Conservation (phyloP, 2,797 vertebrate genomes). For the Leucoraja ocellata region DNA sequence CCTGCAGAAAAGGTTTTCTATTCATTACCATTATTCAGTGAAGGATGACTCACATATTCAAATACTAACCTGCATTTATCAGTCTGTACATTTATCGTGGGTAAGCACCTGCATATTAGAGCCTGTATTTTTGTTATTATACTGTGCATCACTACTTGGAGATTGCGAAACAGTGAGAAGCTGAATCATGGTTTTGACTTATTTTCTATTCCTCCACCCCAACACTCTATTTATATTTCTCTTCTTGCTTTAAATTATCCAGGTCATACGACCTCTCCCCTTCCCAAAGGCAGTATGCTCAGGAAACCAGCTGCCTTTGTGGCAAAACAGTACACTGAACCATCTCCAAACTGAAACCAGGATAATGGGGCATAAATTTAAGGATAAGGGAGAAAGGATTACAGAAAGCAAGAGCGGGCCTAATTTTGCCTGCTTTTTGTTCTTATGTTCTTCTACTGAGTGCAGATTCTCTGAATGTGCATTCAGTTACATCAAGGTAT, state of each 20-base stretch:
- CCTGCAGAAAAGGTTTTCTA: too few species aligned
- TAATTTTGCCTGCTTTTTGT: background rate
- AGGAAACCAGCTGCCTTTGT: background rate
- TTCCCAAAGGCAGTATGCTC: background rate
- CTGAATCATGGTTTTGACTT: conserved; percentile 19
- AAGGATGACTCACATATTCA: conserved; percentile 4
- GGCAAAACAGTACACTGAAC: too few species aligned
- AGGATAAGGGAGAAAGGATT: background rate
- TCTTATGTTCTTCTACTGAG: background rate
- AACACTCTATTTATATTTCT: background rate
- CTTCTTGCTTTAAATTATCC: background rate
- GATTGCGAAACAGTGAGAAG: background rate
- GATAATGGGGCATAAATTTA: background rate
- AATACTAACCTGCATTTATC: conserved; percentile 6
- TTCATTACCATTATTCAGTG: background rate
- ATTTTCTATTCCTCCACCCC: background rate
- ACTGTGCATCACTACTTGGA: background rate
- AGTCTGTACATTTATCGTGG: background rate
- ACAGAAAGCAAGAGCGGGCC: background rate
- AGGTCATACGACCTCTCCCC: background rate
- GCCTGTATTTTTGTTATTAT: conserved; percentile 13
- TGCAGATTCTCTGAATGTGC: background rate
- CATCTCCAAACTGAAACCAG: background rate
- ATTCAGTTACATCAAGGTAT: background rate
- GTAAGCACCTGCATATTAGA: background rate